Evolutionary conservation across 2,888 invertebrate genomes (phyloP).

Genomic region (Lasioglossum lativentre): DNA sequence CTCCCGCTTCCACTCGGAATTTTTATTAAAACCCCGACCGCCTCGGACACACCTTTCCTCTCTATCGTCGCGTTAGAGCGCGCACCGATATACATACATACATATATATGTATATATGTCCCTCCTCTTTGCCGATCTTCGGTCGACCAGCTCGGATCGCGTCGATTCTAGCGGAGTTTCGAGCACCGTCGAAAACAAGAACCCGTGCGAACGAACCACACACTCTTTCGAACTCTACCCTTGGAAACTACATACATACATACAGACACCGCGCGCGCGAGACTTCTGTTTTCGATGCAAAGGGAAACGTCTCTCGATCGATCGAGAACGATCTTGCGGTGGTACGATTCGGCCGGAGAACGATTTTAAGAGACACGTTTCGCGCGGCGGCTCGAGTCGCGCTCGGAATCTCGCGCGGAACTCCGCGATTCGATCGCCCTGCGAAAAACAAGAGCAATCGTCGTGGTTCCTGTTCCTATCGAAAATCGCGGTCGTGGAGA

Average conservation of each 20-base stretch:
- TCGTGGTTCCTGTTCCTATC: constrained; percentile 10
- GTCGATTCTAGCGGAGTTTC: background rate
- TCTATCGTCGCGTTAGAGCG: constrained; percentile 43
- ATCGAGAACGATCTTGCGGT: background rate
- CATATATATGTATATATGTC: background rate
- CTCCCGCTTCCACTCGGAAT: constrained; percentile 22
- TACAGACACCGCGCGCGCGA: background rate
- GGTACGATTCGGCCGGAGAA: background rate
- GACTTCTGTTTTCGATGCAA: background rate
- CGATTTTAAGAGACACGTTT: background rate
- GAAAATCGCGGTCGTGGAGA: constrained; percentile 1
- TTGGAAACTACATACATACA: too few relatives aligned
- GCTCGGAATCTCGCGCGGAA: background rate
- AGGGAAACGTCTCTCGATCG: background rate
- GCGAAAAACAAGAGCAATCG: constrained; percentile 10
- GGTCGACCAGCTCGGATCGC: constrained; percentile 15
- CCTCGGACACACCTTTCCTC: constrained; percentile 32
- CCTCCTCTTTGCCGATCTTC: constrained; percentile 27
- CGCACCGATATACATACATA: background rate
- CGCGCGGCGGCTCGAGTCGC: background rate
- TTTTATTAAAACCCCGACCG: constrained; percentile 15
- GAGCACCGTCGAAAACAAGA: background rate
- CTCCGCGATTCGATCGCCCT: background rate
- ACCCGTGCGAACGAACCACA: background rate
- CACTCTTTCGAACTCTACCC: background rate